These are phyloP conservation scores for Acropora tenuis DNA, from an alignment of 64 coral and sea anemone species.

Conservation along the genomic window DNA sequence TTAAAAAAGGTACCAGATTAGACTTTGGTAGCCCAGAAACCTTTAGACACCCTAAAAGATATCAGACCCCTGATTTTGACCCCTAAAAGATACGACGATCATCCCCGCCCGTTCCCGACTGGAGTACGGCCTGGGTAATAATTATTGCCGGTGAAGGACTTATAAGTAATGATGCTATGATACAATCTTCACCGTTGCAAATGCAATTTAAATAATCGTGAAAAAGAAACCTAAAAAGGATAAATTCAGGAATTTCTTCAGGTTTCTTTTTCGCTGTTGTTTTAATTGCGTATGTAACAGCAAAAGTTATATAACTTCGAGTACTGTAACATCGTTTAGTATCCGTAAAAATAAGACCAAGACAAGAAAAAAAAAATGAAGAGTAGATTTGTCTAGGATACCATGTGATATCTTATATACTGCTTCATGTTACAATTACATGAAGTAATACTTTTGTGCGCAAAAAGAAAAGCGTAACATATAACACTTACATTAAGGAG, in stretches of 20 bases:
- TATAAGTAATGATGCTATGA: not conserved
- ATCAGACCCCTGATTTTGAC: too few species aligned
- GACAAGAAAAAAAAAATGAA: not conserved
- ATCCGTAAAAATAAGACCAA: too few species aligned
- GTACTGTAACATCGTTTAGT: not conserved
- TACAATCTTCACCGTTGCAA: not conserved
- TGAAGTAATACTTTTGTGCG: not conserved
- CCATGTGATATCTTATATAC: not conserved
- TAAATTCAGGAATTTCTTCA: not conserved
- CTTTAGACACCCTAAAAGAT: too few species aligned
- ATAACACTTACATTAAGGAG: too few species aligned
- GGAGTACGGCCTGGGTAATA: too few species aligned
- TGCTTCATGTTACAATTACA: not conserved
- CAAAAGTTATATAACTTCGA: not conserved
- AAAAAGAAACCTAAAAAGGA: not conserved
- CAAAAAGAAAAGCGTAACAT: not conserved
- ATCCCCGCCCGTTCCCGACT: too few species aligned
- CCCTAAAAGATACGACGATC: too few species aligned
- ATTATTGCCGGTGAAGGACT: not conserved
- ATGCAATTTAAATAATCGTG: too few species aligned
- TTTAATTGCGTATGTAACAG: constrained; percentile 4
- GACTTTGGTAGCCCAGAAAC: too few species aligned
- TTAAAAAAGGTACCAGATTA: too few species aligned
- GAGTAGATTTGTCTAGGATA: not conserved
- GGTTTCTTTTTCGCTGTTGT: constrained; percentile 2